Conservation (phyloP, 2,888 invertebrate species). For the Drosophila siamana region DNA sequence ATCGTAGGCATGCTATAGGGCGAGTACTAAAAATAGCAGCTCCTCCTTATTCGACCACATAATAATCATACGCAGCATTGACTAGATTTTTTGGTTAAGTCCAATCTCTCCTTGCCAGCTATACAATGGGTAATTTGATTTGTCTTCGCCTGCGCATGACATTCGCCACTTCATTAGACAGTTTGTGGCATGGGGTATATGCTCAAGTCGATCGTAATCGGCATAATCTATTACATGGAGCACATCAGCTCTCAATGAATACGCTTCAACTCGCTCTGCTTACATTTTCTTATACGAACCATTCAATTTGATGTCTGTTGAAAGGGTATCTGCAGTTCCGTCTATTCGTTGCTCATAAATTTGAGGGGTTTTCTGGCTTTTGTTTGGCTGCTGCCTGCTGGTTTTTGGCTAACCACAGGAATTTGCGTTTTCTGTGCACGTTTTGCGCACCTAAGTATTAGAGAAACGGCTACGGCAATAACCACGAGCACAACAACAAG, state of each 20-base stretch:
- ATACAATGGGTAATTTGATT: constrained; percentile 34
- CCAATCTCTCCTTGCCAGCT: constrained; percentile 12
- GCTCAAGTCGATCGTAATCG: background rate
- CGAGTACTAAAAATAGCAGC: constrained; percentile 8
- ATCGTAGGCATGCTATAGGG: background rate
- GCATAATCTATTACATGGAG: background rate
- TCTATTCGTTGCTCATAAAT: background rate
- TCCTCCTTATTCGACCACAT: background rate
- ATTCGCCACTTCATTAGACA: constrained; percentile 10
- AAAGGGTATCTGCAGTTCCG: constrained; percentile 7
- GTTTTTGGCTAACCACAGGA: constrained; percentile 50
- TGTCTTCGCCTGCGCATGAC: constrained; percentile 10
- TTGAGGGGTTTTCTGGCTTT: constrained; percentile 30
- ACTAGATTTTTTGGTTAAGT: constrained; percentile 29
- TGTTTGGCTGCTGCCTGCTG: constrained; percentile 43
- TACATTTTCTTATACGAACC: too few species aligned
- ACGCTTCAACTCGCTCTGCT: too few species aligned
- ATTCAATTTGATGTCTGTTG: background rate
- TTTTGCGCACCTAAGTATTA: constrained; percentile 60
- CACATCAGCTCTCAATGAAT: too few species aligned
- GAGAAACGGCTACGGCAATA: constrained; percentile 33
- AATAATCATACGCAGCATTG: constrained; percentile 52
- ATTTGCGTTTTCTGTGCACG: constrained; percentile 78
- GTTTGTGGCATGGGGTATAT: background rate
- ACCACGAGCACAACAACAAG: constrained; percentile 19